phyloP scores from a whole-genome alignment of 1,140 invertebrate genomes.

The Drosophila subpulchrella region DNA sequence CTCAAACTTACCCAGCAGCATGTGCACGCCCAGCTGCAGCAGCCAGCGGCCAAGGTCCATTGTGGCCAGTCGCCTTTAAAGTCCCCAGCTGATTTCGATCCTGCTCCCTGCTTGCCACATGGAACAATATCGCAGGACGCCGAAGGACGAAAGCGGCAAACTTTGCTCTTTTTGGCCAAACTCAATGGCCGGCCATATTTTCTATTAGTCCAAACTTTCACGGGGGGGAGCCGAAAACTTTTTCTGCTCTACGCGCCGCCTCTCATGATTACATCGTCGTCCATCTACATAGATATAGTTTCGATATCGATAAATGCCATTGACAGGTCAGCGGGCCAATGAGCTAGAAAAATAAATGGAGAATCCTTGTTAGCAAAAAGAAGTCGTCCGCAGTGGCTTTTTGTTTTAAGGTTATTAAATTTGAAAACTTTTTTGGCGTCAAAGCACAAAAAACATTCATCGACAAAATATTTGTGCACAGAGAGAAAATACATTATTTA shows the following conservation, averaged over 20 bases:
- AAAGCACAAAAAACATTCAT: conserved; percentile 52
- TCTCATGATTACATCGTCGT: conserved; percentile 49
- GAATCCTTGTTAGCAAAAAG: conserved; percentile 34
- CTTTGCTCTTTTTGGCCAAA: conserved; percentile 45
- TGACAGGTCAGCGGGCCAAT: conserved; percentile 61
- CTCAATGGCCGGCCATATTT: conserved; percentile 62
- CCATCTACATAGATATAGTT: conserved; percentile 59
- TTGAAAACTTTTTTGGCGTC: conserved; percentile 77
- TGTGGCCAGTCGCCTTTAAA: conserved; percentile 51
- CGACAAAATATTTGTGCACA: conserved; percentile 2
- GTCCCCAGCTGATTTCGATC: conserved; percentile 31
- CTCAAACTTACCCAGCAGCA: conserved; percentile 74
- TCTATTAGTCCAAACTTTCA: conserved; percentile 53
- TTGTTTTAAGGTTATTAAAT: conserved; percentile 81
- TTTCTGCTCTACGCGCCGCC: conserved; percentile 34
- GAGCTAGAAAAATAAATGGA: conserved; percentile 56
- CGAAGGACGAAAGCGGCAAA: conserved; percentile 17
- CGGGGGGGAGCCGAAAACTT: conserved; percentile 36
- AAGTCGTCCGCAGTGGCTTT: conserved; percentile 19
- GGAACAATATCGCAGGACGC: conserved; percentile 15
- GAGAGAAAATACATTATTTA: neutral
- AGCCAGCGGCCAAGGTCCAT: conserved; percentile 68
- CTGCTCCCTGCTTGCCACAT: conserved; percentile 16
- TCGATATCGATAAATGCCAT: conserved; percentile 65
- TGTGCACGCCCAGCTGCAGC: conserved; percentile 69